Base-by-base conservation (phyloP, 1,140 invertebrate species). In the Odontomachus brunneus region DNA sequence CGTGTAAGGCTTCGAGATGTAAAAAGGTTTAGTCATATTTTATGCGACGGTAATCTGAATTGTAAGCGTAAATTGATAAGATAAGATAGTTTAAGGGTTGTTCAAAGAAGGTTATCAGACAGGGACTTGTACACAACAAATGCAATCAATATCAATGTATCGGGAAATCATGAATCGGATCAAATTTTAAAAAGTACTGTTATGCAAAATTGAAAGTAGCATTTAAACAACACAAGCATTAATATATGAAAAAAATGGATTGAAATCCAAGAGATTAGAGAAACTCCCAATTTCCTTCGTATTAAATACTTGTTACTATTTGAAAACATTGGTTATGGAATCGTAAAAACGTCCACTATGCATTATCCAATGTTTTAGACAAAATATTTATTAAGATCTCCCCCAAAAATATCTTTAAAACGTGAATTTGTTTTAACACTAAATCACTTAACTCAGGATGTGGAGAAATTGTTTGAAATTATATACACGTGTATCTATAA, bases 31-130 rank as follows among this genome's bases (percentile, higher is more conserved):
- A 33, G 29, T 3, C 29, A 33, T 33, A 5, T 5, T 33, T 33
- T 5, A 5, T 33, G 29, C 29, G 5, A 33, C 48, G 14, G 22
- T 24, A 65, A 66, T 67, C 44, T 19, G 19, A 2, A 7, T 67
- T 44, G 29, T 44, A 75, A 29, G 33, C 17, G 22, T n/a, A 22
- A 38, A 26, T 65, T 38, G 51, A 81, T 62, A 63, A 81, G 65
- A 84, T 62, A 66, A 71, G n/a, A 67, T 67, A 66, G 33, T 5
- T 51, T 3, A 14, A 49, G 26, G 49, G 51, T 0, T 74, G 12
- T 9, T 9, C 17, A 53, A 9, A 66, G 33, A 55, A 49, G n/a
- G 57, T 49, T 22, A 0, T 49, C n/a, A 4, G 44, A 51, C 26
- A 38, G 15, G 0, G 24, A 57, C 44, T 62, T 72, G 12, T 3